These are phyloP conservation scores for Oeneis ivallda DNA, from an alignment of 2,888 invertebrate species.

Conservation along the genomic window DNA sequence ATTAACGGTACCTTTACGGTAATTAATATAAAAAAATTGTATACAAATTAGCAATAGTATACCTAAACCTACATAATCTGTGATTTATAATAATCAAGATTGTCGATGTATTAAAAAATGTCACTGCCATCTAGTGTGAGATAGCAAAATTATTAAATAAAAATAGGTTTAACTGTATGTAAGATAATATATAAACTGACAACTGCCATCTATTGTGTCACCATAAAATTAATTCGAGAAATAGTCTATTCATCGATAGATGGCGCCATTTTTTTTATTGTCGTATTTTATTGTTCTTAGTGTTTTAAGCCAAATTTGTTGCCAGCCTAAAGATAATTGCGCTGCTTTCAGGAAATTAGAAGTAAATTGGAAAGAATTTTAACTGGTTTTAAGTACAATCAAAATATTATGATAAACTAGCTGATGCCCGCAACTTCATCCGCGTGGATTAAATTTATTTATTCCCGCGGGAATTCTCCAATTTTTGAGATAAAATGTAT, in stretches of 20 bases:
- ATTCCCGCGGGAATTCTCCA: no score
- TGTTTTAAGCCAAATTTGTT: neutral
- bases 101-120: neutral
- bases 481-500: no score
- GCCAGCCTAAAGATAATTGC: neutral
- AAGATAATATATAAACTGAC: no score
- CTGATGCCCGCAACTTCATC: no score
- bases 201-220: neutral
- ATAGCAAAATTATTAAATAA: neutral
- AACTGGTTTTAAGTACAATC: no score
- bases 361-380: neutral
- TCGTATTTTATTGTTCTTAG: neutral
- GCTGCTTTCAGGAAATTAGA: constrained; percentile 1
- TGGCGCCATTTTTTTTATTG: neutral
- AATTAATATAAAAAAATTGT: no score
- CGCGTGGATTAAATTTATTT: no score
- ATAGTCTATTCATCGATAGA: neutral
- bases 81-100: no score
- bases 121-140: constrained; percentile 1
- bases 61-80: no score
- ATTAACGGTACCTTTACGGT: no score
- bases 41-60: no score
- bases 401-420: no score
- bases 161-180: neutral
- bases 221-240: neutral